phyloP scores from a whole-genome alignment of 2,888 invertebrate species.

The Celastrina argiolus region DNA sequence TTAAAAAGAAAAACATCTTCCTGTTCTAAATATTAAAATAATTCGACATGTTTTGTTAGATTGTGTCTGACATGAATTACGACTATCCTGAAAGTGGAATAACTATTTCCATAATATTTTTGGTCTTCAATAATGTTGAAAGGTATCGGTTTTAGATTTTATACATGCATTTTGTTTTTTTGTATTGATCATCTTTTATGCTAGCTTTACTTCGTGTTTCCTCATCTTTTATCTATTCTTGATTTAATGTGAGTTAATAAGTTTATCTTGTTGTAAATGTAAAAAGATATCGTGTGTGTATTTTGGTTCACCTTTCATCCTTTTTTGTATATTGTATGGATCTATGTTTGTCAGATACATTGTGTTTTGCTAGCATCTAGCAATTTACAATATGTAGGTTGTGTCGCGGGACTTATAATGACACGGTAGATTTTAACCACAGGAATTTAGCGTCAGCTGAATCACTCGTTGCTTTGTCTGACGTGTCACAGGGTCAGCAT shows the following conservation, averaged over 20 bases:
- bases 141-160: background rate
- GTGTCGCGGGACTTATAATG: conserved; percentile 2
- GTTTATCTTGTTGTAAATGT: background rate
- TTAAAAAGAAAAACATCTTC: conserved; percentile 2
- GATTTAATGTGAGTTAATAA: background rate
- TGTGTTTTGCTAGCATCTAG: background rate
- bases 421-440: conserved; percentile 1
- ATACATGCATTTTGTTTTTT: background rate
- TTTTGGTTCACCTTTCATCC: background rate
- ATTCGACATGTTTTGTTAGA: conserved; percentile 13
- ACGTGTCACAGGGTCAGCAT: conserved; percentile 57
- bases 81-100: conserved; percentile 3
- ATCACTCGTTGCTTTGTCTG: conserved; percentile 42
- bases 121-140: background rate
- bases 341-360: no score
- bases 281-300: background rate
- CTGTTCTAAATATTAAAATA: conserved; percentile 15
- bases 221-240: background rate
- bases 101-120: conserved; percentile 5
- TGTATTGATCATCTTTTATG: background rate
- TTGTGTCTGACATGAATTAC: conserved; percentile 12
- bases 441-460: conserved; percentile 33
- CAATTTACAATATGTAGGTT: background rate
- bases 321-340: background rate
- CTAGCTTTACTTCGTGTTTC: background rate